Conservation (phyloP, 35 echinoderm and acorn worm genomes). For the Amphiura filiformis region DNA sequence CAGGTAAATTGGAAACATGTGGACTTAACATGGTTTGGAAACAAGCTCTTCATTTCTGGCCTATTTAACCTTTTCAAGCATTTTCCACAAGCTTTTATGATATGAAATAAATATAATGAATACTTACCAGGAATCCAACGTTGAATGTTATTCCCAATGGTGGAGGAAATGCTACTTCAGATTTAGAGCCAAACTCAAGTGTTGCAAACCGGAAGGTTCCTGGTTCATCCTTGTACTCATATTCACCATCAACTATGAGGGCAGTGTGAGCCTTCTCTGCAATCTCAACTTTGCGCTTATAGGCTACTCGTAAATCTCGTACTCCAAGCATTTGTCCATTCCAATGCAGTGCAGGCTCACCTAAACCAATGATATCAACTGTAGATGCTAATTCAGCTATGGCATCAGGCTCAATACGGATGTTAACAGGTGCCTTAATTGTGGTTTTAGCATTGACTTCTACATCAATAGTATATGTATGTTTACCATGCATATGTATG, state of each 20-base stretch:
- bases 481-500: slow-evolving; percentile 65
- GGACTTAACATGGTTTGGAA: too few species aligned
- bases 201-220: slow-evolving; percentile 84
- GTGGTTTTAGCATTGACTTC: slow-evolving; percentile 54
- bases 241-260: slow-evolving; percentile 58
- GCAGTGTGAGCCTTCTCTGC: slow-evolving; percentile 73
- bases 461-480: slow-evolving; percentile 68
- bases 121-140: slow-evolving; percentile 81
- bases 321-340: slow-evolving; percentile 80
- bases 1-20: too few species aligned
- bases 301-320: slow-evolving; percentile 62
- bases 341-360: slow-evolving; percentile 72
- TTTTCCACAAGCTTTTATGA: too few species aligned
- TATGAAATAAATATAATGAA: too few species aligned
- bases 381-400: slow-evolving; percentile 71
- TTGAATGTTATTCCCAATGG: slow-evolving; percentile 75
- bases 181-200: slow-evolving; percentile 82
- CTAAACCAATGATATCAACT: slow-evolving; percentile 73
- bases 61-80: too few species aligned
- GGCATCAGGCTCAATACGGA: slow-evolving; percentile 68
- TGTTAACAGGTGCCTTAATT: slow-evolving; percentile 74
- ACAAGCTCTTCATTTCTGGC: too few species aligned
- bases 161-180: slow-evolving; percentile 68
- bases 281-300: slow-evolving; percentile 47
- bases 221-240: slow-evolving; percentile 66